A percentile compares a stretch with the other conserved stretches of the same genome.
These are phyloP conservation scores for Deroplatys truncata DNA, from an alignment of 2,888 invertebrate species.

Conservation along the genomic window DNA sequence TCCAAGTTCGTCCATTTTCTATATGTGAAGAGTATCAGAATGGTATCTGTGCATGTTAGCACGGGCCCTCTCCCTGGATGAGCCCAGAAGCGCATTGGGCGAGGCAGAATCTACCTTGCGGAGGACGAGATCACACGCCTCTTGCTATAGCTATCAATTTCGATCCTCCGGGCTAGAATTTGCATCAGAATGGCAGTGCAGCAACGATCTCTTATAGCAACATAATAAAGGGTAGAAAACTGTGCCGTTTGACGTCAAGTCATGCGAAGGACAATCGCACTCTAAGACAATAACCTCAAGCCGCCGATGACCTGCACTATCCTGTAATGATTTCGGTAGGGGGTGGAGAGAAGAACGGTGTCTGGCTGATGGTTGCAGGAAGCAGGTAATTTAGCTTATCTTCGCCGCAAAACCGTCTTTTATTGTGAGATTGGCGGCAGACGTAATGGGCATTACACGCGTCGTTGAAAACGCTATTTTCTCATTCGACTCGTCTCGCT, in stretches of 20 bases:
- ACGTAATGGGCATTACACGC: not conserved
- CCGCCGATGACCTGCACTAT: not conserved
- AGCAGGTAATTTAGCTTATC: not conserved
- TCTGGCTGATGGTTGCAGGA: not conserved
- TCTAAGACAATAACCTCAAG: not conserved
- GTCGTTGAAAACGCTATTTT: not conserved
- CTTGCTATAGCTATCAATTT: not conserved
- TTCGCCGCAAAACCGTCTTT: not conserved
- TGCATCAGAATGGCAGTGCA: not conserved
- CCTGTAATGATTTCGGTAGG: not conserved
- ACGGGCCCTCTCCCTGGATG: not conserved
- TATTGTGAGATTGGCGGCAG: not conserved
- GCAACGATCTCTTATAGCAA: not conserved
- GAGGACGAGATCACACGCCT: not conserved
- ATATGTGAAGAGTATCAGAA: too few species aligned
- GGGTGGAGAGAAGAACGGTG: not conserved
- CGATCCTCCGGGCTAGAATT: not conserved
- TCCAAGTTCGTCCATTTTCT: too few species aligned
- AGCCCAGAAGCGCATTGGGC: not conserved
- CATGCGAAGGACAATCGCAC: not conserved
- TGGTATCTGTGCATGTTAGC: not conserved
- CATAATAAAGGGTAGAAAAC: not conserved
- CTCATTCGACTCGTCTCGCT: not conserved
- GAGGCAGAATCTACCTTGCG: not conserved
- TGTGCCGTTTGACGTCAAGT: not conserved